Conservation (phyloP, 2,888 invertebrate genomes). For the Callosobruchus maculatus region DNA sequence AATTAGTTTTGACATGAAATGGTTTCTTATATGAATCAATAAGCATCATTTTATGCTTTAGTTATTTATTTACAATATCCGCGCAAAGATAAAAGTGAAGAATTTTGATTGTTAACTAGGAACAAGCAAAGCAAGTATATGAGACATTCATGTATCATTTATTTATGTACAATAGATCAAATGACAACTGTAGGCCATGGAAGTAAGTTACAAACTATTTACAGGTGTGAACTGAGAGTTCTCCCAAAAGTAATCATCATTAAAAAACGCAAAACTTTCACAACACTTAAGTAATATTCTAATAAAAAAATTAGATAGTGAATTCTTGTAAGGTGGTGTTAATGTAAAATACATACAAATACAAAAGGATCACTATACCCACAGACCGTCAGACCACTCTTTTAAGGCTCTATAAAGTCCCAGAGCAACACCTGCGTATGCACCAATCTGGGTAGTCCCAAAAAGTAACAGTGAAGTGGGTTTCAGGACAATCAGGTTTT, state of each 20-base stretch:
- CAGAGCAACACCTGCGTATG: too few relatives aligned
- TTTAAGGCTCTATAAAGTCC: too few relatives aligned
- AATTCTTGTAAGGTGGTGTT: too few relatives aligned
- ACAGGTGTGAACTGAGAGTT: neutral
- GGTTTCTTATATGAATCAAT: neutral
- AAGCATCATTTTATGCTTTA: neutral
- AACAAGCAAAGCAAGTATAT: neutral
- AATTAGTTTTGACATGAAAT: neutral
- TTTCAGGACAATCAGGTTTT: too few relatives aligned
- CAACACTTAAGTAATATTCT: too few relatives aligned
- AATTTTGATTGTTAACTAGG: neutral
- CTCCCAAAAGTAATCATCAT: neutral
- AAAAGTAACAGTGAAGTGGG: too few relatives aligned
- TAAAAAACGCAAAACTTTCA: neutral
- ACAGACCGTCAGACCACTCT: too few relatives aligned
- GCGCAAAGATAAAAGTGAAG: neutral
- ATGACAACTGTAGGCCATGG: neutral
- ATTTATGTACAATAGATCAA: neutral
- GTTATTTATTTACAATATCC: neutral
- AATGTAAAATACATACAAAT: too few relatives aligned
- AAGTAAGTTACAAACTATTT: neutral
- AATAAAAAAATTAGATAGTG: too few relatives aligned
- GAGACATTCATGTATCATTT: neutral
- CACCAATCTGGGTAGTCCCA: too few relatives aligned
- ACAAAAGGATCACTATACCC: too few relatives aligned